Evolutionary conservation across 2,113 vertebrate species (phyloP), one percentile per base, ranked within the genome.

Genomic region (Pseudorasbora parva): DNA sequence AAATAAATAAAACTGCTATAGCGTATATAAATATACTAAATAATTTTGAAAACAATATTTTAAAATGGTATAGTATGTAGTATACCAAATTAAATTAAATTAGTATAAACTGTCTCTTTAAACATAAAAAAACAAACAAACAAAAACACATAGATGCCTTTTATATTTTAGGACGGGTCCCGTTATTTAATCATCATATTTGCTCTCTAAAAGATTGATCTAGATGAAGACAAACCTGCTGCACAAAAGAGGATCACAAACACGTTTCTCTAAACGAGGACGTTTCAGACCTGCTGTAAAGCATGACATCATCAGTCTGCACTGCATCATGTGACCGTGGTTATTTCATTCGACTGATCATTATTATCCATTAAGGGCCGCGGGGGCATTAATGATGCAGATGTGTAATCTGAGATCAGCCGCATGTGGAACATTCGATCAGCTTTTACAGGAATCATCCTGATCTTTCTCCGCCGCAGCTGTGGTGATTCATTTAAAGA

Each of bases 351-450:
- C 0, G 83, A 78, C 82, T 83, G 86, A 83, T 85, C 19, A 23
- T 87, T 84, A 84, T 68, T 84, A 30, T 62, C 85, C 74, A 85
- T 86, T 41, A 84, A 78, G 11, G 56, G n/a, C 23, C 59, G 12
- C 59, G 5, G 59, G 59, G 59, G 14, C 60, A 27, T 62, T 62
- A 30, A 2, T 27, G 60, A 30, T 27, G 60, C 6, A 1, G 47
- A 15, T 49, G 47, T 49, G 47, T 49, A 15, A 49, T 49, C 47
- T 17, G 27, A 64, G 60, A 64, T 64, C 59, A 17, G 81, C 51
- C 86, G 89, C 86, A 33, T 43, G 21, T 66, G 54, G 68, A 81
- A 81, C 41, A 71, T 60, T 78, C n/a, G 23, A 78, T 82, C 81
- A 30, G 68, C 54, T n/a, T 33, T 86, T 83, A 47, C 64, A 64